Evolutionary conservation across 2,797 vertebrate genomes (phyloP).

Genomic region (Protonibea diacanthus): DNA sequence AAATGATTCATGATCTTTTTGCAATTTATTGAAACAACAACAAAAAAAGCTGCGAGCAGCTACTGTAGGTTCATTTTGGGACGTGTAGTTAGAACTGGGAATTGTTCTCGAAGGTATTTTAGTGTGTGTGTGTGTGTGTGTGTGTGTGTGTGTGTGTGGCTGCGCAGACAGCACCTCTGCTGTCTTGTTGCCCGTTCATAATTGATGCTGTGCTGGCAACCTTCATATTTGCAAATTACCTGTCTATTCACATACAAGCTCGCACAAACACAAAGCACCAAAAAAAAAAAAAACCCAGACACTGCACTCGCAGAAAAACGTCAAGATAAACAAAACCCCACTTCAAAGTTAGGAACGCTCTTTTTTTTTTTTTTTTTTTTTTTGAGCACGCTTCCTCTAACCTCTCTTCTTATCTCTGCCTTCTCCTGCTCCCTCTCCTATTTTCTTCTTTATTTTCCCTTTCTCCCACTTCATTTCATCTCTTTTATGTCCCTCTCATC

Average conservation of each 20-base stretch:
- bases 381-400: conserved; percentile 26
- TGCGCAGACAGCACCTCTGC: conserved; percentile 1
- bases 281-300: conserved; percentile 43
- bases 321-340: conserved; percentile 45
- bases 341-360: conserved; percentile 46
- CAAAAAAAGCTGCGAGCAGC: neutral
- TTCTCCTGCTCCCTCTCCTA: neutral
- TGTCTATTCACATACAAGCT: conserved; percentile 5
- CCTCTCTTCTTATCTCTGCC: conserved; percentile 29
- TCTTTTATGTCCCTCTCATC: conserved; percentile 34
- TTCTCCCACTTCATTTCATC: conserved; percentile 14
- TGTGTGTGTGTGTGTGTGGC: neutral
- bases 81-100: neutral
- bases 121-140: neutral
- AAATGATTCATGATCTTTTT: conserved; percentile 35
- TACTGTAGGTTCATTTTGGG: neutral
- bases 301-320: conserved; percentile 34
- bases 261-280: conserved; percentile 28
- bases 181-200: conserved; percentile 49
- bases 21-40: conserved; percentile 23
- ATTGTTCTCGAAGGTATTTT: conserved; percentile 18
- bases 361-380: conserved; percentile 1
- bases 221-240: conserved; percentile 45
- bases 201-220: conserved; percentile 48
- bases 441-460: conserved; percentile 26